Evolutionary conservation across 2,113 vertebrate genomes (phyloP).

Genomic region (Parotia lawesii): DNA sequence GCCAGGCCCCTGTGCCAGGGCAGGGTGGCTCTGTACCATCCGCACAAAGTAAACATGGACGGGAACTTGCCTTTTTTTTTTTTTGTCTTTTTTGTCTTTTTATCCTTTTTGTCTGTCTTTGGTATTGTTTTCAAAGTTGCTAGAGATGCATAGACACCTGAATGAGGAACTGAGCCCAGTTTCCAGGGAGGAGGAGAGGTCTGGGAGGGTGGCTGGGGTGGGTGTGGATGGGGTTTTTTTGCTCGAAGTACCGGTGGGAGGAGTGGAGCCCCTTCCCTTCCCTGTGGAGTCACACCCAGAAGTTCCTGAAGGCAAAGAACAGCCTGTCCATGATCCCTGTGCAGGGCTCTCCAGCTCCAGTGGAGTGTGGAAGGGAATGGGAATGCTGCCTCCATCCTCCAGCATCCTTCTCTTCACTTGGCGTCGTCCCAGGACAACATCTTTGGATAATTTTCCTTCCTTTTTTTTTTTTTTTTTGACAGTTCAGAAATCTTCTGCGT

Average conservation of each 20-base stretch:
- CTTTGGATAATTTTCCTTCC: constrained; percentile 40
- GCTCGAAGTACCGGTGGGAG: neutral
- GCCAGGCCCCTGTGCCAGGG: neutral
- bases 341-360: neutral
- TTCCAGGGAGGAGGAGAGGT: neutral
- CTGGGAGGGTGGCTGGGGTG: neutral
- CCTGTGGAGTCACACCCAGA: neutral
- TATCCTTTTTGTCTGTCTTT: constrained; percentile 77
- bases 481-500: neutral
- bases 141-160: constrained; percentile 93
- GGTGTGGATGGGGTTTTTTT: neutral
- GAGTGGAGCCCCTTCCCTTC: neutral
- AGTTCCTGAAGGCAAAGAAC: neutral
- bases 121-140: constrained; percentile 81
- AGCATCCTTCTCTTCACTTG: neutral
- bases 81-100: neutral
- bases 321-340: neutral
- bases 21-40: constrained; percentile 16
- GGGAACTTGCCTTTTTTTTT: neutral
- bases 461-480: neutral
- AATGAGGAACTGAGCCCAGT: constrained; percentile 24
- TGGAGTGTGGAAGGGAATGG: neutral
- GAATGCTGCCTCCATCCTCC: neutral
- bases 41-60: constrained; percentile 43
- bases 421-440: neutral